Evolutionary conservation across 2,888 invertebrate genomes (phyloP).

Genomic region (Tachina lurida): DNA sequence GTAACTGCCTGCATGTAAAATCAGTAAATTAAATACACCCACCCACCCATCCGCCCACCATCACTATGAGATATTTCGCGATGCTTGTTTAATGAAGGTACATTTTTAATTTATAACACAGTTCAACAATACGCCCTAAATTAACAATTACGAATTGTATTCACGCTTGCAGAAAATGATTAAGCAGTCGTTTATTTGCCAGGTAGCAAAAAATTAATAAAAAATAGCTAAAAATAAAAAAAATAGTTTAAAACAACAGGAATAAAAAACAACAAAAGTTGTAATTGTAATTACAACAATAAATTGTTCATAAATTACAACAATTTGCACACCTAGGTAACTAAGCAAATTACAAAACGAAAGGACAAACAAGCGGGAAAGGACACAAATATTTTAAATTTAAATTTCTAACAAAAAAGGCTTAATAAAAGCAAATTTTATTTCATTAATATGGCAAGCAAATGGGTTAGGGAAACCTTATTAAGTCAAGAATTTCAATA

Average conservation of each 20-base stretch:
- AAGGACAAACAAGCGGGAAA: no score
- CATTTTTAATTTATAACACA: constrained; percentile 64
- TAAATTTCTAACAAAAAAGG: background rate
- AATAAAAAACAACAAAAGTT: background rate
- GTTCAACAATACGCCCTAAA: constrained; percentile 67
- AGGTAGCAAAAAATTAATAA: background rate
- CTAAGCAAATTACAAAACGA: constrained; percentile 13
- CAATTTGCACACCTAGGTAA: constrained; percentile 14
- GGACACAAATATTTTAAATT: no score
- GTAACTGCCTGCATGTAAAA: constrained; percentile 1
- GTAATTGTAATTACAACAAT: constrained; percentile 20
- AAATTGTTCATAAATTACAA: constrained; percentile 16
- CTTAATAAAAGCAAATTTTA: no score
- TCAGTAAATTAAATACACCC: constrained; percentile 18
- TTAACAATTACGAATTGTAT: constrained; percentile 66
- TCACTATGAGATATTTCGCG: background rate
- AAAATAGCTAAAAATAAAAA: background rate
- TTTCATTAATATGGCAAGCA: no score
- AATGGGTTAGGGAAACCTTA: no score
- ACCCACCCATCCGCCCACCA: background rate
- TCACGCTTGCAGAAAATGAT: constrained; percentile 54
- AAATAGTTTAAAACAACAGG: background rate
- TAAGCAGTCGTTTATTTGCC: constrained; percentile 23
- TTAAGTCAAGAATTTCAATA: no score
- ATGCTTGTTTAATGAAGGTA: constrained; percentile 28